These are phyloP conservation scores for Pandion haliaetus DNA, from an alignment of 2,113 vertebrate species.

Conservation along the genomic window DNA sequence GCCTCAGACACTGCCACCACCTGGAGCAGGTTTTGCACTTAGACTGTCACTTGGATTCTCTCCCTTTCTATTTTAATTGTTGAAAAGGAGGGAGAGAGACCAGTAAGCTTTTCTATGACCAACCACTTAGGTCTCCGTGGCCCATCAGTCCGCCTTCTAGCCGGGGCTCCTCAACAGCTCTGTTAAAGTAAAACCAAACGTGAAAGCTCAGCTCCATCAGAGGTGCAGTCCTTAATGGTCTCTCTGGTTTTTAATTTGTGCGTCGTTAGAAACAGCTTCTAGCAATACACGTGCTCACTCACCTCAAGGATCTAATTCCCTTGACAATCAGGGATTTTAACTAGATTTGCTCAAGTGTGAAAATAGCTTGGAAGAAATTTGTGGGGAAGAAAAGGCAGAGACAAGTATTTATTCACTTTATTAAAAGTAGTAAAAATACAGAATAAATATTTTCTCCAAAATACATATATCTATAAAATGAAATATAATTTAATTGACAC, in stretches of 20 bases:
- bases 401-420: neutral
- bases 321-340: neutral
- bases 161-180: neutral
- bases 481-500: neutral
- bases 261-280: neutral
- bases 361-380: neutral
- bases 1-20: neutral
- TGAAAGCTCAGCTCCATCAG: neutral
- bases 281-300: neutral
- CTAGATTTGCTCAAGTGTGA: neutral
- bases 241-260: neutral
- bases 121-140: neutral
- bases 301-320: neutral
- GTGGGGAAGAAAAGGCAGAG: neutral
- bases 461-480: neutral
- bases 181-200: fast-evolving
- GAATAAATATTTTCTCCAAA: conserved; percentile 15
- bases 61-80: neutral
- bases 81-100: neutral
- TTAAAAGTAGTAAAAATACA: neutral
- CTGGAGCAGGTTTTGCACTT: neutral
- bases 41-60: neutral
- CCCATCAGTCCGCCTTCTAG: neutral
- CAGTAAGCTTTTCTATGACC: neutral
- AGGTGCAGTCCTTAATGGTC: neutral